These are phyloP conservation scores for Ctenopoma multispine DNA, from an alignment of 2,797 vertebrate genomes.

Conservation along the genomic window DNA sequence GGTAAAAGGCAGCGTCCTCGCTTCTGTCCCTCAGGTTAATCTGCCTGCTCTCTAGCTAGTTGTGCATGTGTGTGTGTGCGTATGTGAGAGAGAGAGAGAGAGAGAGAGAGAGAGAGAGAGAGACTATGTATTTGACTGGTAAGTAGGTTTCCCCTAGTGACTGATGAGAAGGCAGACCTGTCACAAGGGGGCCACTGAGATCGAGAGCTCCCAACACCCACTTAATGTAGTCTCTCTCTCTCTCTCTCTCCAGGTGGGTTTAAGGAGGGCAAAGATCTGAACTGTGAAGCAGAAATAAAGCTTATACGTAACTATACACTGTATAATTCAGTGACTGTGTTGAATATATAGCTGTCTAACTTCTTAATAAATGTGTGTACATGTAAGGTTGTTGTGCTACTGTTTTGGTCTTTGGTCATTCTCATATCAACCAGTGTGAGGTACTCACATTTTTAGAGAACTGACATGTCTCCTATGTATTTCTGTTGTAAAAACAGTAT, in stretches of 20 bases:
- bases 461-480: constrained; percentile 11
- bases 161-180: constrained; percentile 79
- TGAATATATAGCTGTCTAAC: constrained; percentile 20
- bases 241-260: constrained; percentile 35
- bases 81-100: background rate
- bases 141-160: constrained; percentile 78
- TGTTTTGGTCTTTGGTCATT: constrained; percentile 4
- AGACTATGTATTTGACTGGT: constrained; percentile 55
- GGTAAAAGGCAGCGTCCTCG: constrained; percentile 82
- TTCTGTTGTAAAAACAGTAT: constrained; percentile 1
- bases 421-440: background rate
- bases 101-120: background rate
- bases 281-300: constrained; percentile 52
- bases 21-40: constrained; percentile 84
- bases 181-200: constrained; percentile 76
- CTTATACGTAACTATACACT: background rate
- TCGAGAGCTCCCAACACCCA: constrained; percentile 70
- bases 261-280: constrained; percentile 34
- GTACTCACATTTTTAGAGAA: background rate
- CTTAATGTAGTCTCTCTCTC: constrained; percentile 21
- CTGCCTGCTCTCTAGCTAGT: constrained; percentile 73
- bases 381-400: constrained; percentile 10
- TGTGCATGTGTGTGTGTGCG: constrained; percentile 34
- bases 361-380: constrained; percentile 17
- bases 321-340: background rate